Base-by-base conservation (phyloP, 1,140 invertebrate species). In the Bicyclus anynana region DNA sequence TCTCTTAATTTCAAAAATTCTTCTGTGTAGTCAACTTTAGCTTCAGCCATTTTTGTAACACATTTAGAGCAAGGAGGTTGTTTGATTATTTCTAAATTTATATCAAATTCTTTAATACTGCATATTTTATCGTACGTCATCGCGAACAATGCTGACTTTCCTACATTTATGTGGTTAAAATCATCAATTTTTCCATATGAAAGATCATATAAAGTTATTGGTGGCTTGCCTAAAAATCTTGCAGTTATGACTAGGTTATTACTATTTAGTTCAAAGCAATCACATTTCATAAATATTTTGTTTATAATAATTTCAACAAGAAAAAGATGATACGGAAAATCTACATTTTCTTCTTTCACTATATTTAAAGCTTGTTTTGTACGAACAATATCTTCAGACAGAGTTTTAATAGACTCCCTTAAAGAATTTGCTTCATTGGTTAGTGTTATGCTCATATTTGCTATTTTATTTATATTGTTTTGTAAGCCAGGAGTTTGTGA, bases 81-180 rank as follows among this genome's bases (percentile, higher is more conserved):
- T 47, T 83, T 87, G 0, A 72, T 77, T 46, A 85, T 42, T 47
- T 81, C 64, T 16, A 85, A 51, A 44, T 72, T 52, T 26, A 87
- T 70, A 50, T 72, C 54, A 49, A 87, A 85, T 35, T 84, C 77
- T 51, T 83, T 66, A 17, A 87, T 83, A 47, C 47, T 55, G 52
- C 84, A 84, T 62, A 87, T 87, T 66, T 83, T 87, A 52, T 87
- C 84, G 40, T 85, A 87, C 5, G 84, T 87, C 82, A 87, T 87
- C 6, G 84, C 84, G 54, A 87, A 87, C 18, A 87, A 59, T 1
- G 69, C 78, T 0, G 84, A 87, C 61, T 85, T 87, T 7, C 82
- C 84, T 3, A 80, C 72, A 51, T 87, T 85, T 23, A 87, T 50
- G 67, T 81, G 71, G 38, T 46, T 67, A 35, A 84, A 79, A 64